A percentile compares a stretch with the other conserved stretches of the same genome.
These are phyloP conservation scores for Progne subis DNA, from an alignment of 2,113 vertebrate genomes.

Conservation along the genomic window DNA sequence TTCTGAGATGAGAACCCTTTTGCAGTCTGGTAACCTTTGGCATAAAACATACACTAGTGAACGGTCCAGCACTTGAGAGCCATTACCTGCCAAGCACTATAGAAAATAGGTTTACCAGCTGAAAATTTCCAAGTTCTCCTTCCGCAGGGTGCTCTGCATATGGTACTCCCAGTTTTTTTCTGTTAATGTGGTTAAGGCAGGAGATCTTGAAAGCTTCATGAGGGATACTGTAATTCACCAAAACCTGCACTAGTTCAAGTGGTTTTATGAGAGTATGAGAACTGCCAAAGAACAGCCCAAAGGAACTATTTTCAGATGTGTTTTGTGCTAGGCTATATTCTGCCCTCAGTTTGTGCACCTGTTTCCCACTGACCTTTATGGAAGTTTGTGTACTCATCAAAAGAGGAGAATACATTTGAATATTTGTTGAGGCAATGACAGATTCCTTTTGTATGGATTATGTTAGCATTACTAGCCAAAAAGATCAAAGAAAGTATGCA, in stretches of 20 bases:
- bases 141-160: conserved; percentile 29
- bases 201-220: conserved; percentile 60
- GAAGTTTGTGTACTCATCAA: conserved; percentile 21
- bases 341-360: not conserved
- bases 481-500: not conserved
- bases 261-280: conserved; percentile 67
- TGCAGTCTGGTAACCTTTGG: conserved; percentile 74
- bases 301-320: conserved; percentile 48
- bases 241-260: conserved; percentile 54
- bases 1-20: conserved; percentile 58
- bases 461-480: not conserved
- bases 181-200: conserved; percentile 70
- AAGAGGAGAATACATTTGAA: not conserved
- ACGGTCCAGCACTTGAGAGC: conserved; percentile 70
- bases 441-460: not conserved
- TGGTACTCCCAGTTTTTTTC: conserved; percentile 50
- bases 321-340: not conserved
- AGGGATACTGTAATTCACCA: conserved; percentile 57
- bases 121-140: conserved; percentile 66
- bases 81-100: conserved; percentile 66
- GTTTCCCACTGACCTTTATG: not conserved
- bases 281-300: conserved; percentile 51
- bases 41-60: conserved; percentile 64
- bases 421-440: not conserved
- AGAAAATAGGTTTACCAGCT: conserved; percentile 72